phyloP scores from a whole-genome alignment of 2,113 vertebrate genomes.

The Entomyzon cyanotis region DNA sequence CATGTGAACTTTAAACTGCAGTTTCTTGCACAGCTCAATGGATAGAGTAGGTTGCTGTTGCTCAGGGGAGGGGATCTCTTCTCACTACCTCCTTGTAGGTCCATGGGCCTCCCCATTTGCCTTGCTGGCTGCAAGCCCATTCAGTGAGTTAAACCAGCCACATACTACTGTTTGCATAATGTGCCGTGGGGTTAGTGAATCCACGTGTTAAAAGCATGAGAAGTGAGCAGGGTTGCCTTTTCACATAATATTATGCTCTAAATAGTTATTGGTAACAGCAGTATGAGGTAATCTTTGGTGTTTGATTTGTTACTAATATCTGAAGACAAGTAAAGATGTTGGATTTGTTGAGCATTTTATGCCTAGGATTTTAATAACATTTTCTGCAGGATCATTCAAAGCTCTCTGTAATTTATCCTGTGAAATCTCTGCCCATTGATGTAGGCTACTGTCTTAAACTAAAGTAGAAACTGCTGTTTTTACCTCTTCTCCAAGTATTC shows the following conservation, averaged over 20 bases:
- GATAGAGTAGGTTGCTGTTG: not conserved
- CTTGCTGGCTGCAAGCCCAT: not conserved
- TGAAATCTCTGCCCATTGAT: not conserved
- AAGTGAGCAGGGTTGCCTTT: not conserved
- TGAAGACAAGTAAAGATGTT: not conserved
- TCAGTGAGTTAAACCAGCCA: not conserved
- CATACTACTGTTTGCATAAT: not conserved
- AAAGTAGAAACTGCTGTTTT: not conserved
- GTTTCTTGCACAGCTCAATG: not conserved
- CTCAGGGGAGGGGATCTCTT: not conserved
- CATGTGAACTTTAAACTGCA: not conserved
- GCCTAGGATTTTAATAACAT: not conserved
- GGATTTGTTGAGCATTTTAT: not conserved
- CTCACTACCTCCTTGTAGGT: not conserved
- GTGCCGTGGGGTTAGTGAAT: not conserved
- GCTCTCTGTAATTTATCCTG: not conserved
- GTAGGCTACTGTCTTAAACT: not conserved
- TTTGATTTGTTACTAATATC: not conserved
- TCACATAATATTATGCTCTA: not conserved
- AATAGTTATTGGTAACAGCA: not conserved
- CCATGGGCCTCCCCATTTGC: accelerated
- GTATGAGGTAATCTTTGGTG: not conserved
- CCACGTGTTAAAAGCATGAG: not conserved
- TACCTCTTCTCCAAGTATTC: not conserved
- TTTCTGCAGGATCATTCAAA: not conserved